These are phyloP conservation scores for Alfaro cultratus DNA, from an alignment of 2,797 vertebrate species.

Conservation along the genomic window DNA sequence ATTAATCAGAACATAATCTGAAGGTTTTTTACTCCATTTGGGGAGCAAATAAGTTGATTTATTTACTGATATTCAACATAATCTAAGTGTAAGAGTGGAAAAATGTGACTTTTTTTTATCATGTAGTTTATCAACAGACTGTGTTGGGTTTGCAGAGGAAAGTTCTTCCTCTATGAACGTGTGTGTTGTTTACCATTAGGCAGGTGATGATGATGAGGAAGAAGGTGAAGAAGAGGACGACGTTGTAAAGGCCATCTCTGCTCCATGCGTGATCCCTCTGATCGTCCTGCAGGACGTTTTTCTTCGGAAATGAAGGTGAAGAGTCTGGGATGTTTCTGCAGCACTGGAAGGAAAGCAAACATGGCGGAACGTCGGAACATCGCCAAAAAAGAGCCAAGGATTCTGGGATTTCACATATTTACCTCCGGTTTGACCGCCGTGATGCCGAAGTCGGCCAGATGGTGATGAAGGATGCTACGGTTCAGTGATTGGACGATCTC, in stretches of 20 bases:
- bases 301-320: slow-evolving; percentile 70
- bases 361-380: not conserved
- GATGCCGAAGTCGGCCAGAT: slow-evolving; percentile 90
- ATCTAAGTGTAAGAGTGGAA: not conserved
- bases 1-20: not conserved
- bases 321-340: slow-evolving; percentile 7
- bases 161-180: not conserved
- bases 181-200: slow-evolving; percentile 84
- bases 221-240: slow-evolving; percentile 91
- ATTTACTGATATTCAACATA: not conserved
- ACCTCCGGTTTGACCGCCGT: slow-evolving; percentile 92
- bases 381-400: not conserved
- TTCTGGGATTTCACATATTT: slow-evolving; percentile 29
- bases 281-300: slow-evolving; percentile 90
- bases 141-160: not conserved
- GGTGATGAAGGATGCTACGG: slow-evolving; percentile 86
- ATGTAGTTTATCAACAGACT: not conserved
- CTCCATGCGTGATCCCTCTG: slow-evolving; percentile 88
- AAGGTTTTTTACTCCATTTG: not conserved
- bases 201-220: slow-evolving; percentile 90
- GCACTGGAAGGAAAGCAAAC: not conserved
- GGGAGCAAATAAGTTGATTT: not conserved
- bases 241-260: slow-evolving; percentile 87
- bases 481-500: slow-evolving; percentile 92
- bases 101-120: not conserved